Base-by-base conservation (phyloP, 2,113 vertebrate species). In the Excalfactoria chinensis region DNA sequence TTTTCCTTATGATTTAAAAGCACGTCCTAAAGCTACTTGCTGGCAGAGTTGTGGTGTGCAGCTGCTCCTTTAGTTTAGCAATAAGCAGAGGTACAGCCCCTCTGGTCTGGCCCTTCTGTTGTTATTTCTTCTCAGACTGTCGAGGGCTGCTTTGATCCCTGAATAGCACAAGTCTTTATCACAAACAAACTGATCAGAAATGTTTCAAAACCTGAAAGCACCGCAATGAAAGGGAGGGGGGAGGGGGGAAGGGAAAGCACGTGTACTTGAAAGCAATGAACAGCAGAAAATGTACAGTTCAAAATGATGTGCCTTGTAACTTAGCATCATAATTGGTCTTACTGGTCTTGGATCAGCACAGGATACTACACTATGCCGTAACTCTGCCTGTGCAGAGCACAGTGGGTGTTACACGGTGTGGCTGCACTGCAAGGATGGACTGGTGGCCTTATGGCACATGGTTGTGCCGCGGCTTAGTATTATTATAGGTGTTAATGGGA, bases 31-130 rank as follows among this genome's bases (percentile, higher is more conserved):
- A 78, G 32, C 25, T 85, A 90, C 55, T 73, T 76, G n/a, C 63
- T 92, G 73, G 70, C 86, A 90, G 55, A 88, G 21, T 22, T 93
- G 25, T 89, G 63, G 63, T 55, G 30, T 76, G 86, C 89, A 92
- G 74, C 59, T 92, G 88, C 67, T 93, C 70, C 44, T 84, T 82
- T 35, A 73, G 59, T 41, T 85, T 49, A 88, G 73, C 58, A 72
- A 30, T 23, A 69, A 69, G 67, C 67, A 89, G 93, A 90, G 74
- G 51, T 82, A 92, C 18, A 75, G 41, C 86, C 28, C 7, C 78
- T 90, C 84, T 78, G 76, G 44, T 78, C 77, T 37, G 17, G 43
- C 19, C 53, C 73, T 88, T 62, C 86, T 90, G 56, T 55, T 89
- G 46, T 72, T 75, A 43, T 44, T 91, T 67, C 66, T 43, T 84